phyloP scores from a whole-genome alignment of 2,113 vertebrate species.

The Sinosuthora webbiana region DNA sequence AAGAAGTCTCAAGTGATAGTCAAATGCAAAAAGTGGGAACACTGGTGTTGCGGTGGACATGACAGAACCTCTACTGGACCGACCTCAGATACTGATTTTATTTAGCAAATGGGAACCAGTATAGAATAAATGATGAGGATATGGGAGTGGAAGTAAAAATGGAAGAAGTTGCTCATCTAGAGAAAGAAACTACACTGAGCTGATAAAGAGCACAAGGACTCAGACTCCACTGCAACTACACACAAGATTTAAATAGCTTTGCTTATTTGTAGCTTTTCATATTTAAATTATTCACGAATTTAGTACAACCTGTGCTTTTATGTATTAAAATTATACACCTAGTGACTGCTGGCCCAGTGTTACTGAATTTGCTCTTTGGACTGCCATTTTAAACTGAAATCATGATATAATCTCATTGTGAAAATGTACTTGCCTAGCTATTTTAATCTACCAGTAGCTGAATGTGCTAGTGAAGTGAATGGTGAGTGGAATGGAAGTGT shows the following conservation, averaged over 20 bases:
- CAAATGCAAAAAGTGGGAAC: neutral
- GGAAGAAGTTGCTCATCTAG: neutral
- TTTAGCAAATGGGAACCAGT: neutral
- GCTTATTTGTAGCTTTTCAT: neutral
- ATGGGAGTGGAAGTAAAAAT: neutral
- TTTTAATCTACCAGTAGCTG: neutral
- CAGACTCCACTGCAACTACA: neutral
- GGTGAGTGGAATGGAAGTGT: neutral
- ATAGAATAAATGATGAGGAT: neutral
- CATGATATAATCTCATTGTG: neutral
- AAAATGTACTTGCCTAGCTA: neutral
- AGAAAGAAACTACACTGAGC: neutral
- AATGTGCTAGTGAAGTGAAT: neutral
- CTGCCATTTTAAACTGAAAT: neutral
- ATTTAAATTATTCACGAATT: neutral
- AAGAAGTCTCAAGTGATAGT: neutral
- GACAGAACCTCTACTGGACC: neutral
- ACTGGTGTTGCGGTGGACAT: neutral
- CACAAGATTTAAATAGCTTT: neutral
- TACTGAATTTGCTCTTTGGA: neutral
- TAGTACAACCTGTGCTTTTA: neutral
- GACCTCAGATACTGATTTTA: neutral
- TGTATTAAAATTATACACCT: neutral
- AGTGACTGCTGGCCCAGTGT: neutral
- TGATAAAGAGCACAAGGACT: neutral